phyloP scores from a whole-genome alignment of 1,140 invertebrate species.

The Pseudoatta argentina region DNA sequence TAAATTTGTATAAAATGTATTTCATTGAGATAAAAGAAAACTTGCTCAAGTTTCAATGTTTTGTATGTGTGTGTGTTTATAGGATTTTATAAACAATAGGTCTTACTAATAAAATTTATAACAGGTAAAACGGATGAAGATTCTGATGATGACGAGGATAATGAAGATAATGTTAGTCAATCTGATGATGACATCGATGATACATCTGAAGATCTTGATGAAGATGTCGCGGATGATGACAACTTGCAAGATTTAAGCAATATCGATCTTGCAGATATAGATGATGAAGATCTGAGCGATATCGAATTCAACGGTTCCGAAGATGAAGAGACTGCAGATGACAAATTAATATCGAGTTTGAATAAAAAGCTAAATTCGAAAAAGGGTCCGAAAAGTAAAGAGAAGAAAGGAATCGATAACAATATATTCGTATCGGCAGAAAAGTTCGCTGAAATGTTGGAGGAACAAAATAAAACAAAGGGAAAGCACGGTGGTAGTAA shows the following conservation, averaged over 20 bases:
- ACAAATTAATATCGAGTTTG: slow-evolving; percentile 34
- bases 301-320: slow-evolving; percentile 72
- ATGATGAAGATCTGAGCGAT: slow-evolving; percentile 75
- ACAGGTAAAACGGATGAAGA: slow-evolving; percentile 78
- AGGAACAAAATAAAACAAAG: slow-evolving; percentile 89
- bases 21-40: neutral
- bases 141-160: slow-evolving; percentile 76
- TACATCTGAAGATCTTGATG: slow-evolving; percentile 75
- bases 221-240: slow-evolving; percentile 67
- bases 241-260: slow-evolving; percentile 75
- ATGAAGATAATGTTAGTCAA: slow-evolving; percentile 78
- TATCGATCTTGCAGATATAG: slow-evolving; percentile 64
- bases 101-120: neutral
- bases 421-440: slow-evolving; percentile 90
- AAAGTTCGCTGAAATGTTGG: slow-evolving; percentile 91
- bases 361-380: slow-evolving; percentile 42
- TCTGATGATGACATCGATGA: slow-evolving; percentile 79
- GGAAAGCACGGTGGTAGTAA: slow-evolving; percentile 88
- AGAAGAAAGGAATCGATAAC: slow-evolving; percentile 66
- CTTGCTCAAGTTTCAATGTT: neutral
- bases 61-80: neutral
- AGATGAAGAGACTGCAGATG: slow-evolving; percentile 35
- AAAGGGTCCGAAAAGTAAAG: slow-evolving; percentile 48
- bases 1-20: neutral
- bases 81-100: neutral